A percentile compares a stretch with the other conserved stretches of the same genome.
These are phyloP conservation scores for Dasysyrphus tricinctus DNA, from an alignment of 2,888 invertebrate genomes.

Conservation along the genomic window DNA sequence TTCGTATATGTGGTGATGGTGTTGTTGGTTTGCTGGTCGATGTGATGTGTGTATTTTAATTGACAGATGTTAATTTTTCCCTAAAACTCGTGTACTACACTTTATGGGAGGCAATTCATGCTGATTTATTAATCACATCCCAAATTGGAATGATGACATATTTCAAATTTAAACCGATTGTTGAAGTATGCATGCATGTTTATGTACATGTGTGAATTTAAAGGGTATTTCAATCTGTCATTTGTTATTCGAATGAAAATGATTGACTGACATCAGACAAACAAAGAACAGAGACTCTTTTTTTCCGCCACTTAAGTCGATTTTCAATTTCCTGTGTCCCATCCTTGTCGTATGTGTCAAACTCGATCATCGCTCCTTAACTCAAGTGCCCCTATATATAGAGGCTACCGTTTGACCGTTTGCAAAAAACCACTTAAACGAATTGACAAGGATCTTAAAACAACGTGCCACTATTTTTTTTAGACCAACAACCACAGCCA, in stretches of 20 bases:
- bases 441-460: conserved; percentile 64
- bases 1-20: conserved; percentile 1
- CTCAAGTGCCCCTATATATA: conserved; percentile 3
- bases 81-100: conserved; percentile 48
- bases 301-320: conserved; percentile 25
- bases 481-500: conserved; percentile 30
- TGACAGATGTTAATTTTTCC: conserved; percentile 70
- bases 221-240: conserved; percentile 35
- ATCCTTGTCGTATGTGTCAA: conserved; percentile 34
- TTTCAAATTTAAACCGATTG: conserved; percentile 56
- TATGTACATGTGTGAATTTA: background rate
- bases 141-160: conserved; percentile 65
- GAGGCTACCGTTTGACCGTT: background rate
- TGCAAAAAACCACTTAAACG: conserved; percentile 28
- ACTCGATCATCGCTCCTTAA: conserved; percentile 44
- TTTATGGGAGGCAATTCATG: conserved; percentile 41
- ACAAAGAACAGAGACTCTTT: background rate
- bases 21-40: conserved; percentile 2
- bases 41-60: conserved; percentile 51
- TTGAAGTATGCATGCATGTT: background rate
- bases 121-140: conserved; percentile 64
- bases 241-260: background rate
- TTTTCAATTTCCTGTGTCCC: conserved; percentile 52
- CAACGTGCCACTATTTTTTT: conserved; percentile 50
- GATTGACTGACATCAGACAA: conserved; percentile 41